Base-by-base conservation (phyloP, 2,797 vertebrate genomes). In the Cuculus canorus region DNA sequence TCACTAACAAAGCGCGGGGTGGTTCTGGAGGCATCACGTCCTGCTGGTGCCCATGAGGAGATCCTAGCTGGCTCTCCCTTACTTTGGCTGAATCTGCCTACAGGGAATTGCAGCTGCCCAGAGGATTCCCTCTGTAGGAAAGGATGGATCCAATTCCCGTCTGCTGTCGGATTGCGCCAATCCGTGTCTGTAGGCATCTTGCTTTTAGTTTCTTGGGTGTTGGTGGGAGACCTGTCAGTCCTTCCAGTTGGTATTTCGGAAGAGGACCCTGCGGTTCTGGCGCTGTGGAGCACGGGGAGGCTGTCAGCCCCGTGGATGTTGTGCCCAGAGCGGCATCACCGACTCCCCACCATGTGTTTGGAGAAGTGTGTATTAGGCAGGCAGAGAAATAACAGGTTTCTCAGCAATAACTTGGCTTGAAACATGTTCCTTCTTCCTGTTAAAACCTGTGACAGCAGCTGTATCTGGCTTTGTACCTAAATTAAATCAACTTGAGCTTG, bases 381-480 rank as follows among this genome's bases (percentile, higher is more conserved):
- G 30, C 7, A 21, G 88, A 50, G 66, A 82, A 76, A 56, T 5
- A 16, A 35, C 78, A 5, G 5, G 52, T 24, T 66, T 54, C 63
- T 15, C 28, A 79, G 87, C 61, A 69, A 17, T 76, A 27, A 47
- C 83, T 57, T 5, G 5, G 12, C 63, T 43, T 59, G 66, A 56
- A 54, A 28, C 3, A 0, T 8, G 61, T 28, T 81, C 56, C 21
- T 70, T 65, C 68, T 52, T 43, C 25, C 56, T 63, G 24, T 35
- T 61, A 18, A 90, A 79, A 57, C 28, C 57, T 7, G 22, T 2
- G 75, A 6, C 11, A 16, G 70, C 33, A 22, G 56, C 88, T 85
- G 83, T 85, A 53, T 80, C 83, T 76, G 90, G 15, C 69, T 95
- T 82, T 90, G 83, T 87, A 82, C 13, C 3, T 48, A 19, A 90